A percentile compares a stretch with the other conserved stretches of the same genome.
phyloP scores from a whole-genome alignment of 2,113 vertebrate species.

The Pterophyllum scalare region DNA sequence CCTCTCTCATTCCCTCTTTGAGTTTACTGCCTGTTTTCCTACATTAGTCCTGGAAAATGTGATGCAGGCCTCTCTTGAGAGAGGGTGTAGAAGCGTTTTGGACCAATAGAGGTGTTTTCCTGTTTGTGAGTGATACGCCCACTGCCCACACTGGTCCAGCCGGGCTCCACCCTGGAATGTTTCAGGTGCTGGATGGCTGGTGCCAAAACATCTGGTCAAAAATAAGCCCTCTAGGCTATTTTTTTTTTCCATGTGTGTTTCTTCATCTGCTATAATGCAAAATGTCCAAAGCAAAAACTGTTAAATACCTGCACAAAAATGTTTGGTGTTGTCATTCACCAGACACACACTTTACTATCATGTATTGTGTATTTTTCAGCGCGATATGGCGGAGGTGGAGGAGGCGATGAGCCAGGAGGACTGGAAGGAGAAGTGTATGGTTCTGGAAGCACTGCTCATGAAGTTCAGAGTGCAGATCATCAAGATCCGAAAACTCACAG shows the following conservation, averaged over 20 bases:
- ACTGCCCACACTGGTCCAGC: conserved; percentile 48
- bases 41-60: conserved; percentile 64
- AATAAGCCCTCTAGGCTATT: conserved; percentile 10
- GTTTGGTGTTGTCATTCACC: not conserved
- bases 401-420: conserved; percentile 85
- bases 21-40: conserved; percentile 41
- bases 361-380: conserved; percentile 21
- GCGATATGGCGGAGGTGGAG: conserved; percentile 87
- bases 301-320: not conserved
- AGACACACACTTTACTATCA: too few relatives aligned
- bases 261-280: not conserved
- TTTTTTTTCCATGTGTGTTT: not conserved
- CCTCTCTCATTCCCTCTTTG: not conserved
- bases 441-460: conserved; percentile 92
- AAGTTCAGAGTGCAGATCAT: conserved; percentile 96
- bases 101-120: conserved; percentile 44
- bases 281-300: not conserved
- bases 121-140: conserved; percentile 43
- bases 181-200: conserved; percentile 40
- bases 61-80: conserved; percentile 12
- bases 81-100: conserved; percentile 50
- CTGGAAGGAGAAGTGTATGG: conserved; percentile 95
- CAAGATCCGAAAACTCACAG: conserved; percentile 94
- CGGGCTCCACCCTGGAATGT: conserved; percentile 58
- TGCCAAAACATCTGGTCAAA: conserved; percentile 51